These are phyloP conservation scores for Nasonia oneida DNA, from an alignment of 2,888 invertebrate genomes.

Conservation along the genomic window DNA sequence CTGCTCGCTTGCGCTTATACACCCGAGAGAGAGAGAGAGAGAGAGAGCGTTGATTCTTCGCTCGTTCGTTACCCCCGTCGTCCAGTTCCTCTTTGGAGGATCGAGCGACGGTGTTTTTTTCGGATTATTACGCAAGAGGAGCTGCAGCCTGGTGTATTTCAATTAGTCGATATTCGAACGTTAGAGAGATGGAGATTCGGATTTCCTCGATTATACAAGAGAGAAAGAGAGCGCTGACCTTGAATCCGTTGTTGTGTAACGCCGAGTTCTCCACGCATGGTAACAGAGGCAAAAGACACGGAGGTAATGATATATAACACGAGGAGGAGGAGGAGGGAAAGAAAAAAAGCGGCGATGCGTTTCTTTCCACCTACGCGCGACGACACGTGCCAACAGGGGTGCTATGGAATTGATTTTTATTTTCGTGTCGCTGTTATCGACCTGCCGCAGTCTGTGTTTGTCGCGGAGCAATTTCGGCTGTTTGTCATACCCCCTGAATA, in stretches of 20 bases:
- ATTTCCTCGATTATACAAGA: slow-evolving; percentile 41
- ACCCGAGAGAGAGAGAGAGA: neutral
- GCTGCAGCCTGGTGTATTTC: neutral
- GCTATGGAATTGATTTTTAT: neutral
- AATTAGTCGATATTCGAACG: slow-evolving; percentile 22
- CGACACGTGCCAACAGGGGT: neutral
- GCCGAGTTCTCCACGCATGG: slow-evolving; percentile 37
- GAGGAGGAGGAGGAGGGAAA: neutral
- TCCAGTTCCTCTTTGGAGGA: neutral
- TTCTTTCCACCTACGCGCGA: slow-evolving; percentile 63
- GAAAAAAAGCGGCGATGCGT: slow-evolving; percentile 73
- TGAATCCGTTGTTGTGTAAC: slow-evolving; percentile 57
- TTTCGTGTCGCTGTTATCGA: too few relatives aligned
- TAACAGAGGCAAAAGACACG: slow-evolving; percentile 32
- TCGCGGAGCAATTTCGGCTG: too few relatives aligned
- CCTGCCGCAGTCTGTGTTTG: too few relatives aligned
- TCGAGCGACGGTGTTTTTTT: neutral
- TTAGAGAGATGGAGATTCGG: slow-evolving; percentile 9
- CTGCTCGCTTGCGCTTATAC: neutral
- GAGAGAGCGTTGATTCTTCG: neutral
- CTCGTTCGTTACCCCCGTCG: neutral
- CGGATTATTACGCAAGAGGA: too few relatives aligned
- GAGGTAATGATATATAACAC: neutral
- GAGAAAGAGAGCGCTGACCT: slow-evolving; percentile 57
- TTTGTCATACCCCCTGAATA: neutral